Conservation (phyloP, 2,797 vertebrate species). For the Lateolabrax maculatus region DNA sequence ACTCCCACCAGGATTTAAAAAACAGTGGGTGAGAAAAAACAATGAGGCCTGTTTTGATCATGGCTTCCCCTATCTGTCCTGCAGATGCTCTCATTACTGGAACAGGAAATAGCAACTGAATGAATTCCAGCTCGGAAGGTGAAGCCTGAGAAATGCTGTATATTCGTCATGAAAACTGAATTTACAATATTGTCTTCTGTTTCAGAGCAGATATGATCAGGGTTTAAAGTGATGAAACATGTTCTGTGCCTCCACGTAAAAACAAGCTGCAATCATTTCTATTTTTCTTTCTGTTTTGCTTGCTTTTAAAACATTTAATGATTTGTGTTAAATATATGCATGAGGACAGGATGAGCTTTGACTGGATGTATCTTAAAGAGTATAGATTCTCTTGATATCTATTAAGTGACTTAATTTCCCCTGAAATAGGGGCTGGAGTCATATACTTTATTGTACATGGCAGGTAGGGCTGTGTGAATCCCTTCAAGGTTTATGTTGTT, state of each 20-base stretch:
- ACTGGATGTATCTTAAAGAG: conserved; percentile 23
- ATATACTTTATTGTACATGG: not conserved
- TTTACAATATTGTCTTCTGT: conserved; percentile 24
- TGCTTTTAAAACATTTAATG: conserved; percentile 6
- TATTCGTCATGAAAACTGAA: conserved; percentile 9
- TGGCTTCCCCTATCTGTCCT: conserved; percentile 36
- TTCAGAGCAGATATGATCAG: conserved; percentile 18
- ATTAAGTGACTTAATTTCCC: conserved; percentile 46
- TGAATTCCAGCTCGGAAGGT: conserved; percentile 22
- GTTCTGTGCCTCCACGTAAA: conserved; percentile 65
- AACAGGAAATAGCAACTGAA: conserved; percentile 20
- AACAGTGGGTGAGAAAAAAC: conserved; percentile 35
- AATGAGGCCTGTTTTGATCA: conserved; percentile 34
- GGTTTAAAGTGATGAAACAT: conserved; percentile 27
- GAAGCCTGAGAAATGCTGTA: conserved; percentile 1
- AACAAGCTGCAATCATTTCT: not conserved
- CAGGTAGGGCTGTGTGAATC: not conserved
- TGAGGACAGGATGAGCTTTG: not conserved
- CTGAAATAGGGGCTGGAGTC: not conserved
- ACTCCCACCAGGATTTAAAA: conserved; percentile 30
- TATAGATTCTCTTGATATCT: conserved; percentile 21
- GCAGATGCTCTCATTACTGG: conserved; percentile 29
- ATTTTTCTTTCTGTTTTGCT: conserved; percentile 18
- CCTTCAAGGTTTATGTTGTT: conserved; percentile 7
- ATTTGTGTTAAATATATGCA: conserved; percentile 13